phyloP scores from a whole-genome alignment of 23 tunicate species.

The Clavelina lepadiformis region DNA sequence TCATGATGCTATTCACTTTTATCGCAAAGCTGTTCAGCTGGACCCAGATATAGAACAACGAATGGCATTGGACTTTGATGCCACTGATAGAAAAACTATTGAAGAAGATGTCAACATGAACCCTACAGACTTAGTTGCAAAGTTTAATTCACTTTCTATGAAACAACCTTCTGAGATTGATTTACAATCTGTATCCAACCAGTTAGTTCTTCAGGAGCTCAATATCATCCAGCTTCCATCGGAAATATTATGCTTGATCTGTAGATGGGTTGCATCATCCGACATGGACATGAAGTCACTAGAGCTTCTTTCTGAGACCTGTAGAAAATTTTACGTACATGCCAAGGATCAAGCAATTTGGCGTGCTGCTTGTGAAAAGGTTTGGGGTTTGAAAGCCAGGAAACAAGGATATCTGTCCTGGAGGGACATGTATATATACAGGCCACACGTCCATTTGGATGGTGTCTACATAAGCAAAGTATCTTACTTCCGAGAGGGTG shows the following conservation, averaged over 20 bases:
- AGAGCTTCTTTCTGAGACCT: slow-evolving; percentile 29
- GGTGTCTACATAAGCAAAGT: slow-evolving; percentile 66
- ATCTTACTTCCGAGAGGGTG: slow-evolving; percentile 52
- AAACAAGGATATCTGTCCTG: slow-evolving; percentile 3
- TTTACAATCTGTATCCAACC: no score
- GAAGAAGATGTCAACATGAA: no score
- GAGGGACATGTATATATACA: slow-evolving; percentile 40
- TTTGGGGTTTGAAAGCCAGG: slow-evolving; percentile 12
- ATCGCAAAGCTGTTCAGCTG: slow-evolving; percentile 27
- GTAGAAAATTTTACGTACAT: slow-evolving; percentile 37
- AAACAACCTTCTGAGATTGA: no score
- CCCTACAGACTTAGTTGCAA: no score
- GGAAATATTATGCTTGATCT: slow-evolving; percentile 24
- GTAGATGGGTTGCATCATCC: slow-evolving; percentile 52
- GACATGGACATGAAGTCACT: slow-evolving; percentile 41
- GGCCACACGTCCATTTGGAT: slow-evolving; percentile 39
- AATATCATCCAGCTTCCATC: slow-evolving; percentile 38
- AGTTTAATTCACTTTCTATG: no score
- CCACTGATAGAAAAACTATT: no score
- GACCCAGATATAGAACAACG: slow-evolving; percentile 55
- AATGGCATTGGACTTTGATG: no score
- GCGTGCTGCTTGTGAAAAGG: slow-evolving; percentile 37
- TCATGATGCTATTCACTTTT: slow-evolving; percentile 28
- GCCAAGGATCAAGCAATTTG: slow-evolving; percentile 43
- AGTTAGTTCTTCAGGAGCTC: neutral